Base-by-base conservation (phyloP, 1,140 invertebrate genomes). In the Drosophila funebris region DNA sequence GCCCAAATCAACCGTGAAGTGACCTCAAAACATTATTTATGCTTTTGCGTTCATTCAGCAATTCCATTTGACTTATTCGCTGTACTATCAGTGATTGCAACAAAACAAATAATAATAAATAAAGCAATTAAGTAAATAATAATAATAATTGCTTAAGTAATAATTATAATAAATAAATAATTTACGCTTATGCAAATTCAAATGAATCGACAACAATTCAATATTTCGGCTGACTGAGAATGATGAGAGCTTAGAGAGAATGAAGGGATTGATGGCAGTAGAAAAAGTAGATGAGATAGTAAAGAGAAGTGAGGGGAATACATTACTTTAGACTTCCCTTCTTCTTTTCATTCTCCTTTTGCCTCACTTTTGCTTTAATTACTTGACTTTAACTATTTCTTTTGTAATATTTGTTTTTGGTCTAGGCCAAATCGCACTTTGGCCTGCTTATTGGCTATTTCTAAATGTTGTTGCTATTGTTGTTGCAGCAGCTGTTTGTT, bases 21-120 rank as follows among this genome's bases (percentile, higher is more conserved):
- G 77, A 81, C 81, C 81, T 73, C 36, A 75, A 85, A 81, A 67
- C 27, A 39, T 31, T 44, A 39, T 71, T 74, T 61, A 83, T 46
- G 74, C 64, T 60, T 11, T 68, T 24, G 61, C 50, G 60, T 39
- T 41, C 63, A 56, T 70, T 54, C 41, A 46, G 48, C 48, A 31
- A 50, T 78, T 68, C 53, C 22, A 41, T 52, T 60, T 63, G 37
- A 74, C 48, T 74, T 57, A 43, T 33, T 56, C 22, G 50, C 33
- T 39, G 39, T 50, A 61, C 43, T 43, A 39, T 58, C 53, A 16
- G 53, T 41, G 9, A 54, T 46, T 66, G 36, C 37, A 46, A 36
- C 44, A 57, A 39, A 37, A 18, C 44, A 29, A 20, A 20, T 18
- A 31, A 20, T 6, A 18, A 20, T 31, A 27, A 31, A 20, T 6